Evolutionary conservation across 2,888 invertebrate species (phyloP), one percentile per base, ranked within the genome.

Genomic region (Falcaria lacertinaria): DNA sequence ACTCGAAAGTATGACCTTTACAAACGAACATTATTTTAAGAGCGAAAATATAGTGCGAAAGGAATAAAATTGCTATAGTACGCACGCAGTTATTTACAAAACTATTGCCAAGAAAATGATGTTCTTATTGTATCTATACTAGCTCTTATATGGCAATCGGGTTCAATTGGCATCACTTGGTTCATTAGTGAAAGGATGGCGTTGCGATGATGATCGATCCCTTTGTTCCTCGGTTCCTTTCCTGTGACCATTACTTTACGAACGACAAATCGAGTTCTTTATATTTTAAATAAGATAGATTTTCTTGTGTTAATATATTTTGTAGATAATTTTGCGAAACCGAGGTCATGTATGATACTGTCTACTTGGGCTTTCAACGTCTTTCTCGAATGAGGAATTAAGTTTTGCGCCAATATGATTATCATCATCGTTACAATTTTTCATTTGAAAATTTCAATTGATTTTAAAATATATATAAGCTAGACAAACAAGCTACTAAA

Each of bases 141-240:
- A 45, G 50, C 47, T 38, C 58, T 69, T 69, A 69, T 65, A 67
- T n/a, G n/a, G 65, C 51, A 49, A 52, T n/a, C n/a, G 52, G 48
- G 45, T 67, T 60, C 59, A 49, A 50, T 43, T 57, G 57, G 54
- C 54, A 43, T 49, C 48, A 51, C 52, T 49, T 39, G 65, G 54
- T 69, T 69, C 64, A 64, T 69, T 57, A 67, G 58, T 44, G 51
- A 50, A 45, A 55, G 54, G 54, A 44, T 40, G 45, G 33, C 14
- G 48, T 48, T 47, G 54, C 51, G 56, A 47, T 54, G 64, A 56
- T 54, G 58, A 60, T 60, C 56, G 52, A 45, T 52, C n/a, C n/a
- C n/a, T n/a, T n/a, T n/a, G n/a, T 55, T 61, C 60, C 73, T 71
- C 51, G 49, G 43, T 52, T 57, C 52, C 64, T 53, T 64, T 59